Base-by-base conservation (phyloP, 2,888 invertebrate genomes). In the Psococerastis gibbosa region DNA sequence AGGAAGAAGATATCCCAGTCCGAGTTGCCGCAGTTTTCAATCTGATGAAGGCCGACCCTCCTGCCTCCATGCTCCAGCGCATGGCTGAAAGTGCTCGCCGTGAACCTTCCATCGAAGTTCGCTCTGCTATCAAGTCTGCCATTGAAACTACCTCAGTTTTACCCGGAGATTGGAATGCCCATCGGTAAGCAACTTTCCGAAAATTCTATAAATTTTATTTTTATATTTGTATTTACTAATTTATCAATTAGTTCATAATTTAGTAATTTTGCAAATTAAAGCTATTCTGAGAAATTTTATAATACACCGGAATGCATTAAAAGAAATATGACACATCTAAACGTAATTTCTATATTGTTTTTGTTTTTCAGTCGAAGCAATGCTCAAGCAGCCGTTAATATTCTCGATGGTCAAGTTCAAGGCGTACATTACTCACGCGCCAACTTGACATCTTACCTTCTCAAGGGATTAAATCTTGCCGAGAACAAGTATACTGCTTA, bases 51-150 rank as follows among this genome's bases (percentile, higher is more conserved):
- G 65, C 71, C 11, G 61, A 64, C 33, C 79, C 79, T 22, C 67
- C 73, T 6, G 58, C 65, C 16, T 62, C 63, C 11, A 72, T 78
- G 68, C 69, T 80, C 54, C 73, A 75, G 60, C 65, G 70, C 22
- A 76, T 81, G 72, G 80, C 80, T 17, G 64, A 69, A 53, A 70
- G 70, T 61, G 78, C 78, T 5, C 67, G 75, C 49, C 58, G 64
- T 41, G 80, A 81, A 53, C 63, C 63, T 15, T 72, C 68, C 55
- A 60, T 68, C 42, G 68, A 77, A 35, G 77, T 81, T 1, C 73
- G 73, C 48, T 65, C 75, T 45, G 71, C 68, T n/a, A 68, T 79
- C 5, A 74, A 73, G 54, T 67, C 71, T 18, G 62, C 64, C n/a
- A 75, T 81, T 46, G 57, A 66, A 54, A 60, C 62, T 32, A 68